Conservation (phyloP, 2,888 invertebrate species). For the Baronia brevicornis region DNA sequence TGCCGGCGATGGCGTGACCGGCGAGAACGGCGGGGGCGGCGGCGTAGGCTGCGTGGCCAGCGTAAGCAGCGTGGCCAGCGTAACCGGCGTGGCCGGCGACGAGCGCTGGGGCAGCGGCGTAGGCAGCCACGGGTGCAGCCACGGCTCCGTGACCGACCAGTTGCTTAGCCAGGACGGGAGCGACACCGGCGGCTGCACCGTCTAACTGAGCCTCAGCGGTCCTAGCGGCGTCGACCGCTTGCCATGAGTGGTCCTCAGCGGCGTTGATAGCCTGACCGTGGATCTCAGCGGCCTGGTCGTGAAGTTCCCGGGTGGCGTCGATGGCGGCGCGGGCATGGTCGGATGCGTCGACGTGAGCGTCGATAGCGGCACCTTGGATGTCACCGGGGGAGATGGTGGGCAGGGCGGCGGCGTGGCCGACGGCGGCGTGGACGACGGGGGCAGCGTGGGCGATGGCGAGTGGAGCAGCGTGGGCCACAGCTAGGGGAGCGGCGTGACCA, state of each 20-base stretch:
- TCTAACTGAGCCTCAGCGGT: constrained; percentile 61
- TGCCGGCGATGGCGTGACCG: constrained; percentile 30
- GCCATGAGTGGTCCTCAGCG: constrained; percentile 67
- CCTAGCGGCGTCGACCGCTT: constrained; percentile 61
- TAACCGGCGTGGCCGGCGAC: constrained; percentile 23
- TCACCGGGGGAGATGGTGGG: constrained; percentile 67
- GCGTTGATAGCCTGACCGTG: constrained; percentile 66
- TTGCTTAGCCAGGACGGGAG: constrained; percentile 62
- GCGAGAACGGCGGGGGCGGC: constrained; percentile 24
- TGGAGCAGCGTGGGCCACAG: constrained; percentile 33
- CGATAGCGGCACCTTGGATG: constrained; percentile 60
- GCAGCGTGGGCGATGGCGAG: constrained; percentile 37
- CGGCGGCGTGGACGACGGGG: constrained; percentile 35
- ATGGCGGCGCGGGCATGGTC: constrained; percentile 65
- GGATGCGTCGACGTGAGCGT: constrained; percentile 60
- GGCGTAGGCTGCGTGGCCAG: constrained; percentile 23
- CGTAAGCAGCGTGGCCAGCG: constrained; percentile 25
- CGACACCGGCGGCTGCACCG: constrained; percentile 64
- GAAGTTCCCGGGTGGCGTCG: constrained; percentile 58
- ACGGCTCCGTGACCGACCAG: constrained; percentile 49
- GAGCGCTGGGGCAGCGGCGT: constrained; percentile 28
- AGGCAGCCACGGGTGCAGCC: constrained; percentile 25
- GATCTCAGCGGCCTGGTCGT: constrained; percentile 64
- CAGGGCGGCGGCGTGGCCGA: constrained; percentile 37
- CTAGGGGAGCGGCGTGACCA: constrained; percentile 26